These are phyloP conservation scores for Spea multiplicata DNA, from an alignment of 2,113 vertebrate genomes.

Conservation along the genomic window DNA sequence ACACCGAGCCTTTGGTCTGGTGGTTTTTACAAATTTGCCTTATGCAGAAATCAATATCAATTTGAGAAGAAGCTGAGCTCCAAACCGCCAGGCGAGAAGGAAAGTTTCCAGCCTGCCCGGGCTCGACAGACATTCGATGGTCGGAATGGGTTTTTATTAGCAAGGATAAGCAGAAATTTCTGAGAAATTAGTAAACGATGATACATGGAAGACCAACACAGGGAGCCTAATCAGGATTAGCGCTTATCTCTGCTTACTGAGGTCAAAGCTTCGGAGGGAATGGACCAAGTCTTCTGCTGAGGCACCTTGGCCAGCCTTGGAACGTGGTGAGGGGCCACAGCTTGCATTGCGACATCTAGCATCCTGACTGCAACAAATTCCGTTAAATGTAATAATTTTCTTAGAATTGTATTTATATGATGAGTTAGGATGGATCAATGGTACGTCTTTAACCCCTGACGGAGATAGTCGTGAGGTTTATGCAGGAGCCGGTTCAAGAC, in stretches of 20 bases:
- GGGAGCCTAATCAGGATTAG: slow-evolving; percentile 3
- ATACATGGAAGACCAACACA: slow-evolving; percentile 17
- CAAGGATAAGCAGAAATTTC: slow-evolving; percentile 16
- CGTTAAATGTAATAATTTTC: too few relatives aligned
- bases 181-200: slow-evolving; percentile 3
- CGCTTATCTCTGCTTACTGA: background rate
- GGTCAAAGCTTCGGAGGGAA: background rate
- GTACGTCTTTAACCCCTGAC: too few relatives aligned
- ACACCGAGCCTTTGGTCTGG: background rate
- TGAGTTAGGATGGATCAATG: too few relatives aligned
- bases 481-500: too few relatives aligned
- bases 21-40: slow-evolving; percentile 4
- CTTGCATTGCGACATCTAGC: too few relatives aligned
- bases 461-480: too few relatives aligned
- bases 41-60: slow-evolving; percentile 40
- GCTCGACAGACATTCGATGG: slow-evolving; percentile 9
- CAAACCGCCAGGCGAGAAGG: background rate
- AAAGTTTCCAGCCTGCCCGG: slow-evolving; percentile 5
- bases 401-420: too few relatives aligned
- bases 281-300: too few relatives aligned
- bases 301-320: too few relatives aligned
- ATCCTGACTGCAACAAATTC: too few relatives aligned
- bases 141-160: slow-evolving; percentile 16
- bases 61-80: slow-evolving; percentile 7
- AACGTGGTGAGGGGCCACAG: too few relatives aligned